phyloP scores from a whole-genome alignment of 92 coral and sea anemone genomes.

The Actinostola sp. region DNA sequence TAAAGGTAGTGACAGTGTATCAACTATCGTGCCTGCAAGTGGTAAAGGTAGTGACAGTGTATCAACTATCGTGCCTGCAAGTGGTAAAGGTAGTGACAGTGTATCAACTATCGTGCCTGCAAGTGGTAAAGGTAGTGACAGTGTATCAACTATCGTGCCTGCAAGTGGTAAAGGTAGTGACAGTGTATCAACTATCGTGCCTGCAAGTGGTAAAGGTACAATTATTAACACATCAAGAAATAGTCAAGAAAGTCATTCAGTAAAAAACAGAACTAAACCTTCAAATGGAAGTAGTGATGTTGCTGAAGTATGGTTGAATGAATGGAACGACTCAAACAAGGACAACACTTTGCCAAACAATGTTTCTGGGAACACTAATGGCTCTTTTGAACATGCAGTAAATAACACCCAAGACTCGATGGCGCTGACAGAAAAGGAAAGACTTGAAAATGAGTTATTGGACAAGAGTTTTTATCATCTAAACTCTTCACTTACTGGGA shows the following conservation, averaged over 20 bases:
- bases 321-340: background rate
- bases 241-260: background rate
- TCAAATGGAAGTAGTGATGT: background rate
- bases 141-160: no score
- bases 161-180: no score
- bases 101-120: no score
- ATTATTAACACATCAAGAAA: background rate
- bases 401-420: background rate
- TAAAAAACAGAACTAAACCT: background rate
- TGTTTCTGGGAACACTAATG: no score
- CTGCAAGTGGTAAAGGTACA: background rate
- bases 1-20: no score
- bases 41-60: no score
- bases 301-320: background rate
- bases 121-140: no score
- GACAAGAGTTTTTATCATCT: conserved; percentile 7
- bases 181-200: no score
- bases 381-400: background rate
- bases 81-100: no score
- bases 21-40: no score
- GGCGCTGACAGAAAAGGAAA: background rate
- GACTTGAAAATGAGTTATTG: background rate
- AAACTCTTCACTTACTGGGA: background rate
- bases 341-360: no score
- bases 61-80: no score